Conservation (phyloP, 2,888 invertebrate genomes). For the Sphaeridia pumilis region DNA sequence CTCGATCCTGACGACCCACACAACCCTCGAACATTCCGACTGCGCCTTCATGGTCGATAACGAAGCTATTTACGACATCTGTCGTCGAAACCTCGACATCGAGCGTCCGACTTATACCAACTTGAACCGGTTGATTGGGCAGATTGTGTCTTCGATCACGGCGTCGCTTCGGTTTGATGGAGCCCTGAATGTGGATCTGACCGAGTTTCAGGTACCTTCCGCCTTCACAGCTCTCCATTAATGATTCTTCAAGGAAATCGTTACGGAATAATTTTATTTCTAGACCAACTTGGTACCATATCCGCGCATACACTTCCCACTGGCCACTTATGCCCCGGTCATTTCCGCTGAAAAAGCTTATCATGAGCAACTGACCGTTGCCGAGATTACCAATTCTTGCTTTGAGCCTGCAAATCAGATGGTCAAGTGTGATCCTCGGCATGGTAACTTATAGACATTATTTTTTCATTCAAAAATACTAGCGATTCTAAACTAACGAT, state of each 20-base stretch:
- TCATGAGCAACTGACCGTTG: conserved; percentile 52
- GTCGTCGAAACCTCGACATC: conserved; percentile 69
- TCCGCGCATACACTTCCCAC: conserved; percentile 47
- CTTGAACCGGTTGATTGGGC: conserved; percentile 87
- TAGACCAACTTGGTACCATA: conserved; percentile 54
- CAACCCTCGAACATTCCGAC: conserved; percentile 71
- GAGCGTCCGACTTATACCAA: conserved; percentile 94
- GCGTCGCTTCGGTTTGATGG: conserved; percentile 88
- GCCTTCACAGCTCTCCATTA: too few species aligned
- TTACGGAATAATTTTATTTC: conserved; percentile 49
- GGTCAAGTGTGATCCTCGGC: conserved; percentile 33
- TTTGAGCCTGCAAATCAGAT: conserved; percentile 94
- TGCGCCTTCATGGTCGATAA: conserved; percentile 97
- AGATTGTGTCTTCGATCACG: conserved; percentile 73
- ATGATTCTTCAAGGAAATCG: not conserved
- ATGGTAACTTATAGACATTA: too few species aligned
- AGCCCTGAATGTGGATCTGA: conserved; percentile 83
- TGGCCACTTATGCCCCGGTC: conserved; percentile 31
- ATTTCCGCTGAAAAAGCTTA: conserved; percentile 76
- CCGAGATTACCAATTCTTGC: conserved; percentile 76
- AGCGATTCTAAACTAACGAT: too few species aligned
- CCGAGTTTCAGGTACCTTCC: conserved; percentile 80
- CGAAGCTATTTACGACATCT: conserved; percentile 58
- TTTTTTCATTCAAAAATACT: too few species aligned
- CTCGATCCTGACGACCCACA: conserved; percentile 78